Evolutionary conservation across 1,140 invertebrate species (phyloP).

Genomic region (Ceratina japonica): DNA sequence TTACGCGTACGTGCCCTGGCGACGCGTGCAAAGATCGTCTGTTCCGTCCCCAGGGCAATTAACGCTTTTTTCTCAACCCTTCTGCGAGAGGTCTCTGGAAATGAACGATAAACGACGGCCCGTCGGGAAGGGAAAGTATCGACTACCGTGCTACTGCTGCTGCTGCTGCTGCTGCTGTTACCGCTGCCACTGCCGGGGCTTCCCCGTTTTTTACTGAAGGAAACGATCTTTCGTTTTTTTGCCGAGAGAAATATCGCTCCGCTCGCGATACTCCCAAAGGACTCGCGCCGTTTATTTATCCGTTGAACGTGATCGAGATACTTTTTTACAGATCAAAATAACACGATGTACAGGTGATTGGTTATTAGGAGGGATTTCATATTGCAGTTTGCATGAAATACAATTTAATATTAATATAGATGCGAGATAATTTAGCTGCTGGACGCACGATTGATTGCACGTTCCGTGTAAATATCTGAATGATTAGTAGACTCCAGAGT

Average conservation of each 20-base stretch:
- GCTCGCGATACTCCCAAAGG: background rate
- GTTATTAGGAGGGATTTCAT: background rate
- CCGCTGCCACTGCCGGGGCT: no score
- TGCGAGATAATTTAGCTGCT: no score
- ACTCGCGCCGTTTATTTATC: background rate
- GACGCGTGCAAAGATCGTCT: constrained; percentile 37
- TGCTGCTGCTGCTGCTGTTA: background rate
- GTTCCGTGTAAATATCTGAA: no score
- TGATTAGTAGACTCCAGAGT: no score
- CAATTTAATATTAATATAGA: background rate
- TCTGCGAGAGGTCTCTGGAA: constrained; percentile 30
- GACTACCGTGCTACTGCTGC: background rate
- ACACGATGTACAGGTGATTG: background rate
- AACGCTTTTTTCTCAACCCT: constrained; percentile 33
- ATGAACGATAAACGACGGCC: constrained; percentile 38
- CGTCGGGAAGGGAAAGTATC: constrained; percentile 5
- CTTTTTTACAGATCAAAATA: background rate
- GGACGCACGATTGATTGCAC: no score
- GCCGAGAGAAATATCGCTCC: background rate
- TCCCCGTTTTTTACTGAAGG: no score
- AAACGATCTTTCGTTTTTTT: no score
- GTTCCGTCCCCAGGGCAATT: constrained; percentile 27
- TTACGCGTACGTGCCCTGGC: constrained; percentile 39
- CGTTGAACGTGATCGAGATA: background rate
- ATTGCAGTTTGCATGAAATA: background rate